These are phyloP conservation scores for Macrobrachium rosenbergii DNA, from an alignment of 1,140 invertebrate genomes.

Conservation along the genomic window DNA sequence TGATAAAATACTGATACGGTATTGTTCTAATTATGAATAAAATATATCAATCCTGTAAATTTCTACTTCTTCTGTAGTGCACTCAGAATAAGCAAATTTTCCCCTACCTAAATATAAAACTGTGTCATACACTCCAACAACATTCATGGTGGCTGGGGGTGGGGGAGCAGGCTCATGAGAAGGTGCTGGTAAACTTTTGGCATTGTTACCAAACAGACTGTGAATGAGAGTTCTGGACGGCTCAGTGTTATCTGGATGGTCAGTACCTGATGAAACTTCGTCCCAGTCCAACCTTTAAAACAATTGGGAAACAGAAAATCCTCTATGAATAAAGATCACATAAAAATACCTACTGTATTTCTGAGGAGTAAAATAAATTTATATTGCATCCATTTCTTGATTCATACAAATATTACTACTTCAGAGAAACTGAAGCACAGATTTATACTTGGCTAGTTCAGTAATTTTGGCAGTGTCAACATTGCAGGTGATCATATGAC, in stretches of 20 bases:
- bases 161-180: conserved; percentile 44
- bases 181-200: conserved; percentile 44
- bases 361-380: not conserved
- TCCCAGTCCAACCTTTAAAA: conserved; percentile 25
- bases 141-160: conserved; percentile 55
- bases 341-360: not conserved
- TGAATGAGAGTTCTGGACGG: not conserved
- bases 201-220: conserved; percentile 60
- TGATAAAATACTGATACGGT: no score
- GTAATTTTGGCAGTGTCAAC: no score
- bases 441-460: no score
- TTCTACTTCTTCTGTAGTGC: not conserved
- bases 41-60: not conserved
- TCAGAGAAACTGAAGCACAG: no score
- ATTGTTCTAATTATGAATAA: no score
- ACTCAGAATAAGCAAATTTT: not conserved
- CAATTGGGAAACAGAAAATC: not conserved
- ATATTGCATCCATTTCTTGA: no score
- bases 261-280: not conserved
- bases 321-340: not conserved
- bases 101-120: conserved; percentile 56
- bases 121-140: conserved; percentile 57
- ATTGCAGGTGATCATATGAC: no score
- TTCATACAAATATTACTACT: no score
- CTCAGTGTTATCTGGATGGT: conserved; percentile 12